phyloP scores from a whole-genome alignment of 2,113 vertebrate species.

The Ceyx melanurus region DNA sequence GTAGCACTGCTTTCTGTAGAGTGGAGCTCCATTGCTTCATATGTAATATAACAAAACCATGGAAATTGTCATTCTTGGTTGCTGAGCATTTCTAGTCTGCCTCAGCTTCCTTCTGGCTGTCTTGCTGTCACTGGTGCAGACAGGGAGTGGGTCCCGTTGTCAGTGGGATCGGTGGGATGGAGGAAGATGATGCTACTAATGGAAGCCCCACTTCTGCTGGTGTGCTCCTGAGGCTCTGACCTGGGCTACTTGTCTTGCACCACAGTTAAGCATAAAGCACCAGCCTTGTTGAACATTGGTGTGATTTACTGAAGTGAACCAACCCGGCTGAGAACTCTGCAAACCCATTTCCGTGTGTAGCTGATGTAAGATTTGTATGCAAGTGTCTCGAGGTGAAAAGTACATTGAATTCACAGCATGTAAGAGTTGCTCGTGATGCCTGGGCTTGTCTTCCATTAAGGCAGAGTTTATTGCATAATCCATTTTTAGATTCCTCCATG shows the following conservation, averaged over 20 bases:
- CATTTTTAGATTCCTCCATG: conserved; percentile 6
- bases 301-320: conserved; percentile 14
- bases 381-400: conserved; percentile 19
- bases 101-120: background rate
- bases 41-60: background rate
- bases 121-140: background rate
- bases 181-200: background rate
- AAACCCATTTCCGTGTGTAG: background rate
- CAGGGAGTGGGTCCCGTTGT: background rate
- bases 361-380: conserved; percentile 15
- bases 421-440: background rate
- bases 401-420: background rate
- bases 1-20: background rate
- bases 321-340: background rate
- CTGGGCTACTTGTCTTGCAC: background rate
- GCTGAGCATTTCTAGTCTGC: background rate
- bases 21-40: rapidly evolving
- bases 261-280: rapidly evolving
- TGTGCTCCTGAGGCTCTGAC: background rate
- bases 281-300: background rate
- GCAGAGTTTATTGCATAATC: conserved; percentile 44
- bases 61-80: background rate
- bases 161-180: too few species aligned
- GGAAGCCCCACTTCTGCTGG: background rate
- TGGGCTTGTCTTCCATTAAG: conserved; percentile 28